phyloP scores from a whole-genome alignment of 2,888 invertebrate species.

The Emmelina monodactyla region DNA sequence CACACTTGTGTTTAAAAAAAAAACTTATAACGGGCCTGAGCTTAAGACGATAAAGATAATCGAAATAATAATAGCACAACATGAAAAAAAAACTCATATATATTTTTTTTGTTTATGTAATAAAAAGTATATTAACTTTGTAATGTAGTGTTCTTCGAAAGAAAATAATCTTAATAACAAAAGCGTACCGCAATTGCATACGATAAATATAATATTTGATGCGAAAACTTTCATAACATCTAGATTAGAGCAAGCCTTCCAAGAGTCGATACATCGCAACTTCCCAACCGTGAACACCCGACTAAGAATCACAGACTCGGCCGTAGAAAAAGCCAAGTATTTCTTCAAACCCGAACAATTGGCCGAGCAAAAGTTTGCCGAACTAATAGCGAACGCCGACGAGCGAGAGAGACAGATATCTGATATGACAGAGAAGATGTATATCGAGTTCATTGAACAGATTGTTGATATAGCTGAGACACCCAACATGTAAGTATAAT shows the following conservation, averaged over 20 bases:
- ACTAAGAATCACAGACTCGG: slow-evolving; percentile 57
- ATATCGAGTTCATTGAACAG: slow-evolving; percentile 62
- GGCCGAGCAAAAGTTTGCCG: slow-evolving; percentile 17
- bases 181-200: too few species aligned
- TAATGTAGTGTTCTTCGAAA: too few species aligned
- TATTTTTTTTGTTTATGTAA: too few species aligned
- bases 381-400: not conserved
- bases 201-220: too few species aligned
- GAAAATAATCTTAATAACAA: too few species aligned
- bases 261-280: slow-evolving; percentile 62
- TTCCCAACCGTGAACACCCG: slow-evolving; percentile 71
- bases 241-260: slow-evolving; percentile 64
- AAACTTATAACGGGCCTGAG: too few species aligned
- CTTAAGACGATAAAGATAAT: too few species aligned
- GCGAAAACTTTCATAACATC: not conserved
- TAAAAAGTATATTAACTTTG: too few species aligned
- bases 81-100: too few species aligned
- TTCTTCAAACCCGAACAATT: slow-evolving; percentile 47
- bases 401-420: not conserved
- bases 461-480: slow-evolving; percentile 56
- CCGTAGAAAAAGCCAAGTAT: slow-evolving; percentile 50
- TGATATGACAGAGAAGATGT: slow-evolving; percentile 30
- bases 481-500: slow-evolving; percentile 43
- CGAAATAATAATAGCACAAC: too few species aligned
- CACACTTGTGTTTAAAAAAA: too few species aligned